These are phyloP conservation scores for Nyctalus aviator DNA, from an alignment of 2,797 vertebrate genomes.

Conservation along the genomic window DNA sequence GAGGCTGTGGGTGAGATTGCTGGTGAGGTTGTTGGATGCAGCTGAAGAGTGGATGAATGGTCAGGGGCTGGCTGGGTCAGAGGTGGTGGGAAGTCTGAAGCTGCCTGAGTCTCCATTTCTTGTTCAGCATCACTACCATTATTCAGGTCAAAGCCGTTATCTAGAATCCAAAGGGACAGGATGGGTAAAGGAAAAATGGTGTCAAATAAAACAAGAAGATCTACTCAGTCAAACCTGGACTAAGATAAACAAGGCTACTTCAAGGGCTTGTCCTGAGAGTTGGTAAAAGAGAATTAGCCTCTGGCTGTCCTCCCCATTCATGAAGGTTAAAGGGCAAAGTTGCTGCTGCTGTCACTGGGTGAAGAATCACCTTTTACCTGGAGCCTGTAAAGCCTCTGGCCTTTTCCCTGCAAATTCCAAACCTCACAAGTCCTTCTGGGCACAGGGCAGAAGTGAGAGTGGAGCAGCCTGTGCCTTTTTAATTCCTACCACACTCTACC, in stretches of 20 bases:
- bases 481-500: not conserved
- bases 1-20: conserved; percentile 62
- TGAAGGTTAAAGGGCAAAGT: conserved; percentile 50
- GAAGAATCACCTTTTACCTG: conserved; percentile 49
- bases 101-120: conserved; percentile 76
- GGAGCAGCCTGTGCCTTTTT: not conserved
- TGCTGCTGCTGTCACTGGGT: not conserved
- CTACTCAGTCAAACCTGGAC: conserved; percentile 39
- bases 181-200: not conserved
- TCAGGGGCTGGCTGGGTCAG: conserved; percentile 52
- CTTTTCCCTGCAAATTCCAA: conserved; percentile 10
- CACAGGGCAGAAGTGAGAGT: not conserved
- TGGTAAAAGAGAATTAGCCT: conserved; percentile 36
- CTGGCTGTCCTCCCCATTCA: not conserved
- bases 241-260: conserved; percentile 48
- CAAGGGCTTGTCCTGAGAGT: conserved; percentile 8
- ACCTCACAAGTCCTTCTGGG: not conserved
- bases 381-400: not conserved
- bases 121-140: conserved; percentile 80
- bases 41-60: conserved; percentile 59
- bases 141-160: conserved; percentile 78
- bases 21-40: conserved; percentile 56
- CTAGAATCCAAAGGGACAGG: conserved; percentile 74
- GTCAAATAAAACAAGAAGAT: conserved; percentile 46
- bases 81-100: conserved; percentile 69